phyloP scores from a whole-genome alignment of 2,888 invertebrate genomes.

The Acrobasis repandana region DNA sequence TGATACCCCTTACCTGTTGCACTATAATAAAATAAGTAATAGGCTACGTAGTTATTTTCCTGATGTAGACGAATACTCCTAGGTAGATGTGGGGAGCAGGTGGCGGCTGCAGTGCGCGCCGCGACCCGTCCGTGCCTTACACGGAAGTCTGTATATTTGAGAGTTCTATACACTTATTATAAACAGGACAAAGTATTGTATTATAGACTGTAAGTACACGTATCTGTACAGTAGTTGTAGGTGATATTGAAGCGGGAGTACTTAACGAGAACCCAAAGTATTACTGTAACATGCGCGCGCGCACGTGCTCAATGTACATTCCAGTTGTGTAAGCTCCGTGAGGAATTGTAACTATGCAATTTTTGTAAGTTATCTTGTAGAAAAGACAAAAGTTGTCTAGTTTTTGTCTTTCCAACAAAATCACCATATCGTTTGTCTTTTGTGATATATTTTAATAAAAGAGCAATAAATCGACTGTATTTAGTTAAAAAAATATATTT shows the following conservation, averaged over 20 bases:
- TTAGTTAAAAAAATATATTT: background rate
- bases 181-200: slow-evolving; percentile 23
- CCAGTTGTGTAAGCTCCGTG: slow-evolving; percentile 4
- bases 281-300: background rate
- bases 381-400: background rate
- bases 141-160: slow-evolving; percentile 60
- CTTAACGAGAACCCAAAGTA: slow-evolving; percentile 14
- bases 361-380: slow-evolving; percentile 12
- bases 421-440: background rate
- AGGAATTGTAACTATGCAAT: slow-evolving; percentile 19
- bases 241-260: slow-evolving; percentile 9
- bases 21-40: slow-evolving; percentile 21
- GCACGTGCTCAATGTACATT: slow-evolving; percentile 22
- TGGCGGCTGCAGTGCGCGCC: slow-evolving; percentile 39
- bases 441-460: slow-evolving; percentile 14
- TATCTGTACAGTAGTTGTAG: slow-evolving; percentile 29
- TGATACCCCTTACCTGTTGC: background rate
- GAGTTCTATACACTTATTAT: slow-evolving; percentile 38
- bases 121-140: slow-evolving; percentile 65
- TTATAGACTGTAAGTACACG: slow-evolving; percentile 27
- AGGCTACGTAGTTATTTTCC: background rate
- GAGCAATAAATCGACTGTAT: slow-evolving; percentile 19
- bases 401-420: background rate
- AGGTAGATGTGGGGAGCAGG: slow-evolving; percentile 31
- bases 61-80: slow-evolving; percentile 6